Evolutionary conservation across 2,113 vertebrate species (phyloP).

Genomic region (Phyllostomus hastatus): DNA sequence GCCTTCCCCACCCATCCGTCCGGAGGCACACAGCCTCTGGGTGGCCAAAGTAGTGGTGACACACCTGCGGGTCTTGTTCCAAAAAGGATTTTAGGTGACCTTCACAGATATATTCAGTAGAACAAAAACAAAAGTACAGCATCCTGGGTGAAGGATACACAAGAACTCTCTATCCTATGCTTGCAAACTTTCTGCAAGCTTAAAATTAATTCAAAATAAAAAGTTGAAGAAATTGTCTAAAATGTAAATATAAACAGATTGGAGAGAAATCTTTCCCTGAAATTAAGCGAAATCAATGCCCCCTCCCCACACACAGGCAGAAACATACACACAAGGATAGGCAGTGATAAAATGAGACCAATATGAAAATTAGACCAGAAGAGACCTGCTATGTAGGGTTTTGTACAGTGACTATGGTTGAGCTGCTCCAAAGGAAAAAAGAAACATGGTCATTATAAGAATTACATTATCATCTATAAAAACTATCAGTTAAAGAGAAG

Average conservation of each 20-base stretch:
- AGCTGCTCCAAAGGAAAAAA: not conserved
- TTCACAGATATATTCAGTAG: not conserved
- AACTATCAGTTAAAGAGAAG: not conserved
- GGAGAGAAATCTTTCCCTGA: not conserved
- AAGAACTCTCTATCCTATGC: not conserved
- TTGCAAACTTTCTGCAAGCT: not conserved
- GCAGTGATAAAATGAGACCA: not conserved
- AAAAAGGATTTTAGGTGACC: not conserved
- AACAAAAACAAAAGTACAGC: not conserved
- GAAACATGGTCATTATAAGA: not conserved
- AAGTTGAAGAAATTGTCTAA: not conserved
- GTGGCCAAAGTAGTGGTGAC: not conserved
- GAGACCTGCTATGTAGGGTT: not conserved
- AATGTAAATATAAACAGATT: not conserved
- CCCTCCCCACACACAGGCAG: not conserved
- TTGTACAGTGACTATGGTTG: not conserved
- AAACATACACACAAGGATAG: not conserved
- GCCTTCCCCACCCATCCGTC: not conserved
- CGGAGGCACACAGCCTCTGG: not conserved
- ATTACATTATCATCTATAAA: not conserved
- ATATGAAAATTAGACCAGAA: not conserved
- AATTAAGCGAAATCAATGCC: not conserved
- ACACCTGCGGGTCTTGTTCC: not conserved
- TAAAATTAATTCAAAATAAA: slow-evolving; percentile 29
- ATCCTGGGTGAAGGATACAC: not conserved